Base-by-base conservation (phyloP, 2,888 invertebrate species). In the Tryphoninae sp. region DNA sequence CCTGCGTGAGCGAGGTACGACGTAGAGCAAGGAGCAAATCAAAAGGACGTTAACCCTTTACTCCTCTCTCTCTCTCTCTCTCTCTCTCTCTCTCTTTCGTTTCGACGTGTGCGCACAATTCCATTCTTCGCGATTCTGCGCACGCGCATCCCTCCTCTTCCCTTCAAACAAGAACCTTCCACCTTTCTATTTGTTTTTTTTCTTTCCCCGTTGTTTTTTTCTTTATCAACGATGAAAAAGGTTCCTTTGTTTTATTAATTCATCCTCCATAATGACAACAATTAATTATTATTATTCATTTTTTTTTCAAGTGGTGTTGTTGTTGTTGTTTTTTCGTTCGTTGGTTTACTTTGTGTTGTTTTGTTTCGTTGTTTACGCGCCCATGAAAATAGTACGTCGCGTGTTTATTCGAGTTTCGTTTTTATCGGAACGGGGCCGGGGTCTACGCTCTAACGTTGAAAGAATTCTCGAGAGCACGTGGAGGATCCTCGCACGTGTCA, bases 11-110 rank as follows among this genome's bases (percentile, higher is more conserved):
- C 80, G 69, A 69, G 79, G 77, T 79, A 84, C 77, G 65, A 78
- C 84, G 33, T 33, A 33, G 33, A 6, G 33, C 84, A 86, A 86
- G 86, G 85, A 87, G 82, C 82, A 87, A 87, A 85, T 85, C 67
- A 86, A 89, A 89, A 89, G 89, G 88, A 89, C 89, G 88, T 89
- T 89, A 88, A 89, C 89, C 89, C 87, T 88, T 88, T 89, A 74
- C 67, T 82, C 40, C 64, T 49, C 59, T 55, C 42, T 62, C 67
- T 79, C 77, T 78, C 80, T 72, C 42, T 40, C 42, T 68, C 62
- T 74, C 55, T 78, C 67, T 74, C 73, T 65, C 80, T 58, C 75
- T 73, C 73, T 62, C 83, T 53, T 65, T 59, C 53, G 68, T 68
- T 67, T 45, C 45, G 33, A 9, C 53, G 16, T 40, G 16, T 13